These are phyloP conservation scores for Rhinoraja longicauda DNA, from an alignment of 2,797 vertebrate species.

Conservation along the genomic window DNA sequence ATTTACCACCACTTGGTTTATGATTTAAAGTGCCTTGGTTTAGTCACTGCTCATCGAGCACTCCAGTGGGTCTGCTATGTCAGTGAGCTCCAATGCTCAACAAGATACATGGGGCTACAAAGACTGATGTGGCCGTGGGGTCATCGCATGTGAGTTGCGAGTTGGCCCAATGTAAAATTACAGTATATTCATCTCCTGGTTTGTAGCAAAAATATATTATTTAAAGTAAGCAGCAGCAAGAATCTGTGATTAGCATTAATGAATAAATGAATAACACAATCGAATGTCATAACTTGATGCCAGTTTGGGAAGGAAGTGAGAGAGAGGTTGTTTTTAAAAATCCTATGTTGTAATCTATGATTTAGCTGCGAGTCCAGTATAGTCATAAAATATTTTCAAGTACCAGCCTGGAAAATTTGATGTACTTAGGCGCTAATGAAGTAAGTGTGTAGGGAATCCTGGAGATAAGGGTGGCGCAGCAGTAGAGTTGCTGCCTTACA, in stretches of 20 bases:
- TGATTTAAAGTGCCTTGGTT: too few species aligned
- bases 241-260: neutral
- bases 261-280: neutral
- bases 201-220: neutral
- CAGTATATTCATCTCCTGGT: too few species aligned
- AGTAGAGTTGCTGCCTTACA: too few species aligned
- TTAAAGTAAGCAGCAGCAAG: neutral
- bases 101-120: too few species aligned
- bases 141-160: too few species aligned
- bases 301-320: neutral
- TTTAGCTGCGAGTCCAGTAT: neutral
- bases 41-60: too few species aligned
- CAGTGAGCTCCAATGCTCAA: too few species aligned
- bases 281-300: neutral
- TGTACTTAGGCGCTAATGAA: slow-evolving; percentile 5
- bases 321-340: neutral
- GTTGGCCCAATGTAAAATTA: neutral
- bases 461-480: too few species aligned
- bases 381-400: neutral
- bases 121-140: too few species aligned
- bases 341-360: neutral
- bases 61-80: too few species aligned
- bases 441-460: neutral
- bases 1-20: too few species aligned
- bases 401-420: slow-evolving; percentile 5